Evolutionary conservation across 1,140 invertebrate species (phyloP).

Genomic region (Drosophila prosaltans): DNA sequence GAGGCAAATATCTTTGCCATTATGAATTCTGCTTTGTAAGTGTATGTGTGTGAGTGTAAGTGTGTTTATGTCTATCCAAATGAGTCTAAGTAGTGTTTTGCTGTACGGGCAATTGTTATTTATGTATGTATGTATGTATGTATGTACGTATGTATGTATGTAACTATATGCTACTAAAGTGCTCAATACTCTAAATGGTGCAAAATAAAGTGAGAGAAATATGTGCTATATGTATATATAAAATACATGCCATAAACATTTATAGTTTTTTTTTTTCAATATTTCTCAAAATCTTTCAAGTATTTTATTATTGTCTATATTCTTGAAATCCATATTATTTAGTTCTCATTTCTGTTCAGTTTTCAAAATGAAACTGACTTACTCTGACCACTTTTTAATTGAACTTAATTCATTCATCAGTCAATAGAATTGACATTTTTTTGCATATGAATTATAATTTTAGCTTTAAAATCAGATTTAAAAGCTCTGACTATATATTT

Average conservation of each 20-base stretch:
- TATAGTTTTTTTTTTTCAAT: neutral
- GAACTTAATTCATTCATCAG: too few species aligned
- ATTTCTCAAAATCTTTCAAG: neutral
- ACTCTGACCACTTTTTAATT: too few species aligned
- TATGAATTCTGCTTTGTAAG: slow-evolving; percentile 1
- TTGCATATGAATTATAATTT: too few species aligned
- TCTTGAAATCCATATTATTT: neutral
- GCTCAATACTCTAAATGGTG: neutral
- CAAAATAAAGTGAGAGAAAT: neutral
- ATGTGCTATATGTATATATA: too few species aligned
- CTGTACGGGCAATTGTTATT: neutral
- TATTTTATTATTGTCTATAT: neutral
- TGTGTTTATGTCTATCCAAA: neutral
- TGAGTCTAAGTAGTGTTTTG: neutral
- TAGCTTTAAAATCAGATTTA: too few species aligned
- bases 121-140: neutral
- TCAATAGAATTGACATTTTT: too few species aligned
- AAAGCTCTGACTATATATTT: too few species aligned
- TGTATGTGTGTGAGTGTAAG: neutral
- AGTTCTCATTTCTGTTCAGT: too few species aligned
- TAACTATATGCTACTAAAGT: neutral
- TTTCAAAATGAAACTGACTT: too few species aligned
- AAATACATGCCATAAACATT: neutral
- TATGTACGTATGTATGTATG: too few species aligned
- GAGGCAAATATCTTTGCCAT: neutral